Evolutionary conservation across 1,140 invertebrate species (phyloP), one percentile per base, ranked within the genome.

Genomic region (Panonychus citri): DNA sequence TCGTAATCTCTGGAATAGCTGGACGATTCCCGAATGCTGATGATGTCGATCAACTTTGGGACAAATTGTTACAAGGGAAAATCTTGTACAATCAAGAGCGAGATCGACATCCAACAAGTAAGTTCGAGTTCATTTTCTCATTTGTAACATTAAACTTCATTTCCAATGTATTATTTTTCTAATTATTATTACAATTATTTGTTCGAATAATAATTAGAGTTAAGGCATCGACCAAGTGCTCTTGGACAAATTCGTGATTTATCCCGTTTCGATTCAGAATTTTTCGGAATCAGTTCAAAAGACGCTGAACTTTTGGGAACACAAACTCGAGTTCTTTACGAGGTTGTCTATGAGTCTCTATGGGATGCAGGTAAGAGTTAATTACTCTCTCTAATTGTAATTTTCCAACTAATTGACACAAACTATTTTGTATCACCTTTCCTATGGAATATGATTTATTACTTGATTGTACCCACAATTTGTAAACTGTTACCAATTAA

Each of bases 21-120:
- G 86, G 86, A 54, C 80, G 86, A 61, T 75, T 91, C 57, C 89
- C 90, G 0, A 83, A 93, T 67, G 87, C 82, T 39, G 75, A 80
- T 55, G 81, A 77, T 64, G 81, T 94, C 58, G 81, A 86, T 62
- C 87, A 94, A 70, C 94, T 95, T 67, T 81, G 80, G 61, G 73
- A 85, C 59, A 77, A 89, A 64, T 75, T 96, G 34, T 82, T 86
- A 65, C 79, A 80, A 40, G 81, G 82, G 17, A 75, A 85, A 7
- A 87, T 95, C 67, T 77, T 95, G 73, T 77, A 94, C 43, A 90
- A 83, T 12, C 83, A 83, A 59, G 83, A 89, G 66, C 80, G 81
- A 40, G 73, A 82, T 49, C 74, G 88, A 66, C 93, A 84, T 83
- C 53, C 57, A 24, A 50, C 43, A 21, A n/a, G 57, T 58, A 37